Conservation (phyloP, 1,140 invertebrate genomes). For the Melitaea cinxia region DNA sequence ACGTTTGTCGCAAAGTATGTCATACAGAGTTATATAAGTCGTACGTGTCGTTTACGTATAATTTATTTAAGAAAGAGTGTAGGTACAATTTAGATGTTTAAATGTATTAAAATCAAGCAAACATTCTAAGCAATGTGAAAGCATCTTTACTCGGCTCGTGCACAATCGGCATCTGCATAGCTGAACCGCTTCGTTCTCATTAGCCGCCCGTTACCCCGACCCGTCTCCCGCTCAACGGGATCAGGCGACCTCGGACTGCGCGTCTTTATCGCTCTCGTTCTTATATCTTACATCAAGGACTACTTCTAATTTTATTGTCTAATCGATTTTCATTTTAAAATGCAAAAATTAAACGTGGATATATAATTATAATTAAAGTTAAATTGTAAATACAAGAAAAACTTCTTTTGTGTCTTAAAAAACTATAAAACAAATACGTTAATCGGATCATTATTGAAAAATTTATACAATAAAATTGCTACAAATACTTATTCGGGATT, state of each 20-base stretch:
- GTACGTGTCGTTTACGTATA: no score
- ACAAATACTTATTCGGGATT: background rate
- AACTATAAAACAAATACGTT: no score
- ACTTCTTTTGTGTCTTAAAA: no score
- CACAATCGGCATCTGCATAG: constrained; percentile 70
- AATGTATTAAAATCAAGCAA: constrained; percentile 4
- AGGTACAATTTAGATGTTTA: no score
- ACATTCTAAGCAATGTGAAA: constrained; percentile 14
- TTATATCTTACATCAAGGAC: constrained; percentile 21
- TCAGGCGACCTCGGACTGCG: constrained; percentile 57
- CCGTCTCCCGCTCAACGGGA: constrained; percentile 65
- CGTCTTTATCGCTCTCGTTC: constrained; percentile 41
- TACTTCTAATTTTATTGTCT: constrained; percentile 2
- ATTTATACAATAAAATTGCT: background rate
- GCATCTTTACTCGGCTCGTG: constrained; percentile 45
- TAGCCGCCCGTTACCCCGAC: constrained; percentile 70
- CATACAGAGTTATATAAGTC: no score
- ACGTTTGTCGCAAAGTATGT: no score
- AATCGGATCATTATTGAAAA: no score
- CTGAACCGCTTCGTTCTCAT: constrained; percentile 69
- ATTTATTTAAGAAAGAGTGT: no score
- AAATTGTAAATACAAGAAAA: no score
- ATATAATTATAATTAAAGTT: no score
- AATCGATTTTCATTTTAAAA: background rate
- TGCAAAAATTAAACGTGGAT: background rate